Evolutionary conservation across 2,888 invertebrate genomes (phyloP).

Genomic region (Bombylius discolor): DNA sequence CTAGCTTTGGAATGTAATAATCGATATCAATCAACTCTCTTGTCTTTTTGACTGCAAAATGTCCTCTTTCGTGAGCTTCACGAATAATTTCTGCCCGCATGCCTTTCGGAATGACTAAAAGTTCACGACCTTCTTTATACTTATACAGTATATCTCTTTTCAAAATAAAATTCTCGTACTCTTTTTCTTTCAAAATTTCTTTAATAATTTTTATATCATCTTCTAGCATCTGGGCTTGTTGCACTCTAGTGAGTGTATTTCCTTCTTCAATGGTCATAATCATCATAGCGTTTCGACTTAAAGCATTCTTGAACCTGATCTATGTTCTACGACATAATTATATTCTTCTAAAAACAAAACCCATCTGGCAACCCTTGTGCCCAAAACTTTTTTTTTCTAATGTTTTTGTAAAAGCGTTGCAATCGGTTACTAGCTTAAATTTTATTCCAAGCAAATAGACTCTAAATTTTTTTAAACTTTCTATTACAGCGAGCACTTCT

Average conservation of each 20-base stretch:
- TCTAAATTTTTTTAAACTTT: slow-evolving; percentile 22
- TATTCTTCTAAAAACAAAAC: slow-evolving; percentile 17
- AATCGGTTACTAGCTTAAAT: slow-evolving; percentile 24
- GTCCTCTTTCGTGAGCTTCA: slow-evolving; percentile 14
- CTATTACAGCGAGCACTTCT: slow-evolving; percentile 23
- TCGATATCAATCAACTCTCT: neutral
- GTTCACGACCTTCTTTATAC: slow-evolving; percentile 1
- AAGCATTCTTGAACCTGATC: too few species aligned
- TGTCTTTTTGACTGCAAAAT: slow-evolving; percentile 11
- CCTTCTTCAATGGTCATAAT: slow-evolving; percentile 7
- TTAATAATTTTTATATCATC: slow-evolving; percentile 12
- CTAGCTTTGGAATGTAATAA: neutral
- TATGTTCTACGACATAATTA: slow-evolving; percentile 11
- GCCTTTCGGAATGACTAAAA: slow-evolving; percentile 2
- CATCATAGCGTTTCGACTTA: too few species aligned
- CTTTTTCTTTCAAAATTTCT: slow-evolving; percentile 8
- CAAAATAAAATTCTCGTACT: slow-evolving; percentile 12
- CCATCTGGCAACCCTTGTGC: slow-evolving; percentile 18
- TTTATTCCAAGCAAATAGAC: slow-evolving; percentile 21
- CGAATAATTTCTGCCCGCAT: slow-evolving; percentile 11
- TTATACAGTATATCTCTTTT: slow-evolving; percentile 12
- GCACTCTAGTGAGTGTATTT: slow-evolving; percentile 14
- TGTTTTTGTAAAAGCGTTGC: slow-evolving; percentile 20
- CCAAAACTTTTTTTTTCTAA: slow-evolving; percentile 20
- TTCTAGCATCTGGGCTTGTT: slow-evolving; percentile 12